phyloP scores from a whole-genome alignment of 2,113 vertebrate species.

The Equus przewalskii region DNA sequence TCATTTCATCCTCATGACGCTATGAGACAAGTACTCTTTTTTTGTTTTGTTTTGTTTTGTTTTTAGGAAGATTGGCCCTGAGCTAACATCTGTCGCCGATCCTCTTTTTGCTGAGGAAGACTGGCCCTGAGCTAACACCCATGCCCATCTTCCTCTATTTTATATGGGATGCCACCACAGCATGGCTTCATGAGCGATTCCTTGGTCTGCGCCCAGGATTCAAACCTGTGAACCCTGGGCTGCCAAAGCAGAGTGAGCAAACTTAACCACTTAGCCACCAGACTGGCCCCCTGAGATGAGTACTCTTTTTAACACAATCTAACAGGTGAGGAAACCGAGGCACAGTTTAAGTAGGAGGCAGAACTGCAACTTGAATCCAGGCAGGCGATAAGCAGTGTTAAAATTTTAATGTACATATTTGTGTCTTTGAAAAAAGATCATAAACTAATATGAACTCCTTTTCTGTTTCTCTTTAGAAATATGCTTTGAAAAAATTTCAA shows the following conservation, averaged over 20 bases:
- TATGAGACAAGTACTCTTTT: not conserved
- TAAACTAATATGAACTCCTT: not conserved
- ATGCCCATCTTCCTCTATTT: too few relatives aligned
- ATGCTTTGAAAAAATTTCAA: not conserved
- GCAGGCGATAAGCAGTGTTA: not conserved
- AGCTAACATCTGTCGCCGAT: too few relatives aligned
- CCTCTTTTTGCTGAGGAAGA: too few relatives aligned
- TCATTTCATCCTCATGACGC: not conserved
- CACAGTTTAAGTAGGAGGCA: not conserved
- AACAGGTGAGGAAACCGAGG: not conserved
- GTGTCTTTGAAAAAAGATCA: not conserved
- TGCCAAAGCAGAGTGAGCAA: too few relatives aligned
- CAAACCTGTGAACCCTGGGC: too few relatives aligned
- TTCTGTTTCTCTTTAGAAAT: conserved; percentile 42
- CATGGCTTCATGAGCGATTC: too few relatives aligned
- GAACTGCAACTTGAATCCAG: not conserved
- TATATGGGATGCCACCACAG: too few relatives aligned
- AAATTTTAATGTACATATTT: not conserved
- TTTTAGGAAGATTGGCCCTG: too few relatives aligned
- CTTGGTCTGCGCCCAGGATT: too few relatives aligned
- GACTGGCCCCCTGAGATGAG: not conserved
- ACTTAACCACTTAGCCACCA: too few relatives aligned
- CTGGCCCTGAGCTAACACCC: too few relatives aligned
- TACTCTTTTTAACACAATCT: not conserved
- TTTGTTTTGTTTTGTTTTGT: too few relatives aligned